Evolutionary conservation across 92 coral and sea anemone genomes (phyloP).

Genomic region (Micromussa lordhowensis): DNA sequence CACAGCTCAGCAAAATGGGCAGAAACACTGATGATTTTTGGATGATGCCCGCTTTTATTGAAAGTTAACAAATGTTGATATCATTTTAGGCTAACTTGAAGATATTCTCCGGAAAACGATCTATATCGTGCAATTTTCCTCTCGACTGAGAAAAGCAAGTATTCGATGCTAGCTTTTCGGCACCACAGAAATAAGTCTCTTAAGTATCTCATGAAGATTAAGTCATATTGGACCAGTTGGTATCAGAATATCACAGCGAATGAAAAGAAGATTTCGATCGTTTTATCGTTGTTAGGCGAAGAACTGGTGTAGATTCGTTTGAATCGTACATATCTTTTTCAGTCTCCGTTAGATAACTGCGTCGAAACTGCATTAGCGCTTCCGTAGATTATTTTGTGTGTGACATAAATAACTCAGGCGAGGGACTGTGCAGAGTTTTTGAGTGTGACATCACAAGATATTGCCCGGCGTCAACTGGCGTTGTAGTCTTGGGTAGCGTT

Average conservation of each 20-base stretch:
- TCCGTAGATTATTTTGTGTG: background rate
- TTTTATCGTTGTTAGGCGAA: background rate
- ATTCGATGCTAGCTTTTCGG: slow-evolving; percentile 39
- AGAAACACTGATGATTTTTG: background rate
- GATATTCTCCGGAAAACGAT: slow-evolving; percentile 43
- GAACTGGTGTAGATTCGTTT: background rate
- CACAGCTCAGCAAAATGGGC: background rate
- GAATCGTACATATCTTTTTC: background rate
- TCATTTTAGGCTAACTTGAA: background rate
- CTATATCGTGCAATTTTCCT: slow-evolving; percentile 8
- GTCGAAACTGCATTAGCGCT: background rate
- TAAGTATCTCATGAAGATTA: slow-evolving; percentile 18
- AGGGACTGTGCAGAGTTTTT: background rate
- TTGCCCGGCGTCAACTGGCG: slow-evolving; percentile 46
- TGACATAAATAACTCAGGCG: slow-evolving; percentile 4
- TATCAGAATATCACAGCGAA: background rate
- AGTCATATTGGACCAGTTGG: slow-evolving; percentile 53
- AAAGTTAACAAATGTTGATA: slow-evolving; percentile 14
- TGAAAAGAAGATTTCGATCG: background rate
- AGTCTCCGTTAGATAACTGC: background rate
- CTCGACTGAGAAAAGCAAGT: slow-evolving; percentile 30
- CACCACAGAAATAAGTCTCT: slow-evolving; percentile 46
- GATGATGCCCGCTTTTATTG: background rate
- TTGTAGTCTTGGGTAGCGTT: slow-evolving; percentile 16
- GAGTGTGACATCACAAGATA: slow-evolving; percentile 47